Evolutionary conservation across 2,888 invertebrate genomes (phyloP), one percentile per base, ranked within the genome.

Genomic region (Hydriomena furcata): DNA sequence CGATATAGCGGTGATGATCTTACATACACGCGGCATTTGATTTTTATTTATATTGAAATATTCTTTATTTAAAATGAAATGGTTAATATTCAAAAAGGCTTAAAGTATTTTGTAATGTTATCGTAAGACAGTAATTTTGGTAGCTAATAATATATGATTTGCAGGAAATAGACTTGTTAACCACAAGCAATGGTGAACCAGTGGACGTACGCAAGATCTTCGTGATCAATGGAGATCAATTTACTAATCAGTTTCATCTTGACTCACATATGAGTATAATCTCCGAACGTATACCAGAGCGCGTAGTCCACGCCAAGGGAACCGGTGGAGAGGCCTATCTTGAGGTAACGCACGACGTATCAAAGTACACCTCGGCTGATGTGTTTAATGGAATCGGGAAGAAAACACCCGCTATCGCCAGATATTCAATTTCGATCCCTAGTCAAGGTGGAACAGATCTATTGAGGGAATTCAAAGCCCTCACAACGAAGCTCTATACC

Each of bases 301-400:
- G 98, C 61, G 95, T 97, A 0, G 97, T 97, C 1, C 97, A 97
- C 76, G 97, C 98, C 0, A 98, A 98, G 83, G 98, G 98, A 54
- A 95, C 94, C 24, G 97, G 95, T 7, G 95, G 95, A 1, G 95
- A 94, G 72, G 96, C 94, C 0, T 95, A 95, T 68, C 95, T 97
- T 64, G 94, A 96, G 80, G 94, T 96, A 2, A 96, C 96, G 0
- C 92, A 96, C 63, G 95, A 96, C 73, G 95, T 97, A 37, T 91
- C 92, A 1, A 92, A 94, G 67, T 96, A 95, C 73, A 91, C 91
- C 42, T 95, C 94, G 42, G 95, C 96, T 0, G 93, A 93, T 58
- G 82, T 96, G 0, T 96, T 97, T 77, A 92, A 93, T 10, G 80
- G 85, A 13, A 83, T 96, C 28, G 96, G 95, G n/a, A 96, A 96